Evolutionary conservation across 1,140 invertebrate species (phyloP).

Genomic region (Drosophila hydei): DNA sequence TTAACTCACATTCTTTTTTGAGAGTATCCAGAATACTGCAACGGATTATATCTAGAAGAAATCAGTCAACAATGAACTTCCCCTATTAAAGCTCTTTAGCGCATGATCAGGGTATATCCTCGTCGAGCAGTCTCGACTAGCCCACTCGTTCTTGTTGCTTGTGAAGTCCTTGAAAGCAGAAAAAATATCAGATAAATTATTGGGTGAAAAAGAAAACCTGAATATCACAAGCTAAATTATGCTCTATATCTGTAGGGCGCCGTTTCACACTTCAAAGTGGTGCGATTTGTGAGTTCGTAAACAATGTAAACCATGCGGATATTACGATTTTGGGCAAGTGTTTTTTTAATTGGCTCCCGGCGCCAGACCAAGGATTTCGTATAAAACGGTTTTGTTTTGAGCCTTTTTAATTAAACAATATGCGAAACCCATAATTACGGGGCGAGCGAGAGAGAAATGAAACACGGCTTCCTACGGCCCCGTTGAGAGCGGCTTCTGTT

Average conservation of each 20-base stretch:
- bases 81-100: no score
- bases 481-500: constrained; percentile 33
- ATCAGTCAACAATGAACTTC: no score
- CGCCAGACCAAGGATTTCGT: constrained; percentile 64
- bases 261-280: constrained; percentile 14
- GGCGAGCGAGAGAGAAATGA: neutral
- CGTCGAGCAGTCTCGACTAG: no score
- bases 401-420: constrained; percentile 74
- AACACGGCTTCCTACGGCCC: constrained; percentile 41
- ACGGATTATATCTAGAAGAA: no score
- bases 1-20: no score
- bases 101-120: no score
- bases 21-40: no score
- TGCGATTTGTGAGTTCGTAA: constrained; percentile 6
- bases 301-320: constrained; percentile 34
- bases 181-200: neutral
- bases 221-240: constrained; percentile 14
- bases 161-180: neutral
- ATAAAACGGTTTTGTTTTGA: constrained; percentile 39
- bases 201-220: neutral
- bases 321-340: constrained; percentile 53
- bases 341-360: constrained; percentile 69
- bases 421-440: constrained; percentile 74
- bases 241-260: neutral
- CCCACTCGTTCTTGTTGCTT: no score